phyloP scores from a whole-genome alignment of 2,797 vertebrate genomes.

The Remorina albescens region DNA sequence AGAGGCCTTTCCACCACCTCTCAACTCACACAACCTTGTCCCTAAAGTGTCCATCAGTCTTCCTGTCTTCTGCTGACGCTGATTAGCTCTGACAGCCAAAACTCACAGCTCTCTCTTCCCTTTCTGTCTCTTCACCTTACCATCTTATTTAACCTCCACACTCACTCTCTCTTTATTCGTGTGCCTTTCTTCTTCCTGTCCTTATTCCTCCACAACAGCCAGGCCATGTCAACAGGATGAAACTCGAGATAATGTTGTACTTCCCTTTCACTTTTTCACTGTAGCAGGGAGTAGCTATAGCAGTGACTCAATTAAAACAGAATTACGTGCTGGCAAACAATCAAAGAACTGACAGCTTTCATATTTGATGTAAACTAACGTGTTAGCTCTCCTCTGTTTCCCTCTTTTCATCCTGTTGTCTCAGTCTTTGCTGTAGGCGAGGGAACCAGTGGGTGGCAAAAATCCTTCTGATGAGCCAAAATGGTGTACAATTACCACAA shows the following conservation, averaged over 20 bases:
- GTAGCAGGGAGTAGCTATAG: conserved; percentile 41
- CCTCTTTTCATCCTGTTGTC: conserved; percentile 2
- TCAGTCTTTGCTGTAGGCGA: conserved; percentile 41
- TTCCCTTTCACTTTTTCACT: conserved; percentile 43
- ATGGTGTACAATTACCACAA: conserved; percentile 28
- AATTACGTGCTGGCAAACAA: conserved; percentile 46
- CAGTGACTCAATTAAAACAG: conserved; percentile 60
- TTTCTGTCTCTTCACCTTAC: conserved; percentile 59
- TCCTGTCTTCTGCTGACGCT: conserved; percentile 48
- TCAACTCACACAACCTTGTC: conserved; percentile 39
- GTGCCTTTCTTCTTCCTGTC: conserved; percentile 44
- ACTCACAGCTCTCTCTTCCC: conserved; percentile 44
- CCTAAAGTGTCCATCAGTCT: conserved; percentile 71
- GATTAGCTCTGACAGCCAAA: conserved; percentile 70
- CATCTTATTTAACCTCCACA: conserved; percentile 65
- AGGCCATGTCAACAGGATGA: conserved; percentile 47
- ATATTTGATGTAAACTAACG: conserved; percentile 54
- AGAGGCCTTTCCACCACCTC: conserved; percentile 37
- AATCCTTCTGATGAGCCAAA: conserved; percentile 32
- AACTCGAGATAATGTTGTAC: conserved; percentile 60
- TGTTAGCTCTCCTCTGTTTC: conserved; percentile 9
- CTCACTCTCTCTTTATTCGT: conserved; percentile 57
- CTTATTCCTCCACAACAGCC: conserved; percentile 48
- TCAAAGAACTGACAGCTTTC: conserved; percentile 52
- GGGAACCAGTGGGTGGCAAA: conserved; percentile 25